Evolutionary conservation across 2,888 invertebrate genomes (phyloP), one percentile per base, ranked within the genome.

Genomic region (Lasioglossum zephyrum): DNA sequence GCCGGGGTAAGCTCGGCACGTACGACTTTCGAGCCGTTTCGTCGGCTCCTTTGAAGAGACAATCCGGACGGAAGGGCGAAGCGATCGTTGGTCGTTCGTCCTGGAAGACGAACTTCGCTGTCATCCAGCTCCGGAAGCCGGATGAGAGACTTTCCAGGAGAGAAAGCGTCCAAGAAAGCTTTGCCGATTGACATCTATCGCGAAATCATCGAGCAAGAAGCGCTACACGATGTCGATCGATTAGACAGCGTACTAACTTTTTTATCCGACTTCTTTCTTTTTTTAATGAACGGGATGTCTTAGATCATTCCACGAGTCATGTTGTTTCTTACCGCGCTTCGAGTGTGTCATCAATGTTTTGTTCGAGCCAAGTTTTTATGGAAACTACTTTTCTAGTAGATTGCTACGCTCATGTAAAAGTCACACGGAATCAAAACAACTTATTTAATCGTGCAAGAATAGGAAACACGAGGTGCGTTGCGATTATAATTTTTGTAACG

Each of bases 21-120:
- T 91, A 90, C 87, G 86, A 91, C 88, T 88, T 91, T 90, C 89
- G 90, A 87, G 90, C 79, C 39, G 73, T 73, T 73, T 69, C 53
- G 91, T 87, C 91, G 91, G 91, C 89, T 88, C 80, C 91, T 91
- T 91, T 91, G 91, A 91, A 87, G 91, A 91, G 90, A 90, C 91
- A 86, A 89, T 90, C 89, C 88, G 79, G 83, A 83, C 85, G 78
- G 84, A 89, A 84, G 91, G 91, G 89, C 86, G 90, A 89, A 85
- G 84, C 89, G 89, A 90, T 90, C 86, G 79, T 81, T 77, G 60
- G 16, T 39, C 73, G 73, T 69, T 44, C 76, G 31, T 72, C 72
- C n/a, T 53, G 77, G 36, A 69, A 82, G 70, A 69, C 44, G 66
- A 66, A 66, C 53, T 73, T 47, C 66, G n/a, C 36, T 39, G 39